phyloP scores from a whole-genome alignment of 2,113 vertebrate genomes.

The Charadrius vociferus region DNA sequence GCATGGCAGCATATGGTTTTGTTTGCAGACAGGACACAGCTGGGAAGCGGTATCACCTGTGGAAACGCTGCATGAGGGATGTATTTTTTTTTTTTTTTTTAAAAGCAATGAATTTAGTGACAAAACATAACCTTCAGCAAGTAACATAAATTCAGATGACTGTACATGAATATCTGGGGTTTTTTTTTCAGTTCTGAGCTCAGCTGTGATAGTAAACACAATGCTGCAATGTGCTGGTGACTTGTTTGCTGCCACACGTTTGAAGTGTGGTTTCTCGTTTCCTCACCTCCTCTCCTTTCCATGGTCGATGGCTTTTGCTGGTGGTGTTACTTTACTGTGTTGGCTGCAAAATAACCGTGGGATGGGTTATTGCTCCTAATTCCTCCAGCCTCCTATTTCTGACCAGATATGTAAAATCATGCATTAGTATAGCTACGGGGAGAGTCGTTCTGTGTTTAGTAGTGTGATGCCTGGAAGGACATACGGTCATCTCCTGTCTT shows the following conservation, averaged over 20 bases:
- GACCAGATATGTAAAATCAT: not conserved
- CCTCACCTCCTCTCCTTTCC: not conserved
- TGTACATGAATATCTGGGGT: not conserved
- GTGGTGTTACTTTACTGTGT: not conserved
- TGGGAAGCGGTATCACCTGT: conserved; percentile 61
- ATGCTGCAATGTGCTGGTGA: not conserved
- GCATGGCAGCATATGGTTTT: conserved; percentile 27
- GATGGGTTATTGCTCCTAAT: not conserved
- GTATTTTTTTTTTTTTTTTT: not conserved
- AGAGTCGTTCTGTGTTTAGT: not conserved
- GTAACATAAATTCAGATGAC: not conserved
- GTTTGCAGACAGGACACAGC: conserved; percentile 65
- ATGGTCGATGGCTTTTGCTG: not conserved
- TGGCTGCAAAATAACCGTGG: not conserved
- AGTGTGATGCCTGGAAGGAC: not conserved
- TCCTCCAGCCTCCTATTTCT: not conserved
- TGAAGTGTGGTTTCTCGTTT: not conserved
- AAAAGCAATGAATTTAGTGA: not conserved
- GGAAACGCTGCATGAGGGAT: not conserved
- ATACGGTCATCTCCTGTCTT: not conserved
- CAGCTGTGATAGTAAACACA: not conserved
- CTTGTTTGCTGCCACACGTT: not conserved
- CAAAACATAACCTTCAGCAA: conserved; percentile 23
- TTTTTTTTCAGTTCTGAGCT: not conserved
- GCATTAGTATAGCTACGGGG: not conserved